phyloP scores from a whole-genome alignment of 35 echinoderm and acorn worm species.

The Apostichopus parvimensis region DNA sequence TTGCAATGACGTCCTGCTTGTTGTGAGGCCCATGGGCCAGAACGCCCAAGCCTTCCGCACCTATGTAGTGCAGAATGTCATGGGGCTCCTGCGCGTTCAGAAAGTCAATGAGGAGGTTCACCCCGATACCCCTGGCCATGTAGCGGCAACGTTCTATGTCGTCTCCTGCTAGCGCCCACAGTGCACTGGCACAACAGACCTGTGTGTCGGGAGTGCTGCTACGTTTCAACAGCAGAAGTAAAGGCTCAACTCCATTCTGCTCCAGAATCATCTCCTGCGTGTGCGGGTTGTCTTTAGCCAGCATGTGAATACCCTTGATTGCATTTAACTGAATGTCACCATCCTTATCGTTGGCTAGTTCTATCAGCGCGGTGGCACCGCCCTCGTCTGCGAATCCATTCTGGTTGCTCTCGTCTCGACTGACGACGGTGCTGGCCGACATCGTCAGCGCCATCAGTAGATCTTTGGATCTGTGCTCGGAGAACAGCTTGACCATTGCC shows the following conservation, averaged over 20 bases:
- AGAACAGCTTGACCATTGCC: constrained; percentile 79
- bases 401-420: constrained; percentile 72
- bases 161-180: constrained; percentile 95
- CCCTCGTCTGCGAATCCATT: constrained; percentile 87
- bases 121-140: constrained; percentile 95
- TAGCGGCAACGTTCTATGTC: constrained; percentile 88
- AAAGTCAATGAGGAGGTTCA: constrained; percentile 89
- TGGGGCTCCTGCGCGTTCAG: constrained; percentile 80
- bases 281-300: constrained; percentile 94
- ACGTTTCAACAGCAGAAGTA: constrained; percentile 89
- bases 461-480: constrained; percentile 49
- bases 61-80: constrained; percentile 94
- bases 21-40: constrained; percentile 87
- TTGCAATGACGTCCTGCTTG: constrained; percentile 86
- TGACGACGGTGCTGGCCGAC: constrained; percentile 77
- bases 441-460: constrained; percentile 75
- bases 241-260: constrained; percentile 88
- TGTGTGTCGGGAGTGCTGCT: constrained; percentile 89
- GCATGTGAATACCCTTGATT: constrained; percentile 85
- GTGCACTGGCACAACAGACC: constrained; percentile 82
- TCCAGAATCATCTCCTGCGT: constrained; percentile 96
- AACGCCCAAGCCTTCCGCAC: constrained; percentile 90
- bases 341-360: constrained; percentile 66
- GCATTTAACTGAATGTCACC: constrained; percentile 77
- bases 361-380: constrained; percentile 84